These are phyloP conservation scores for Sinotaia quadrata DNA, from an alignment of 2,888 invertebrate species.

Conservation along the genomic window DNA sequence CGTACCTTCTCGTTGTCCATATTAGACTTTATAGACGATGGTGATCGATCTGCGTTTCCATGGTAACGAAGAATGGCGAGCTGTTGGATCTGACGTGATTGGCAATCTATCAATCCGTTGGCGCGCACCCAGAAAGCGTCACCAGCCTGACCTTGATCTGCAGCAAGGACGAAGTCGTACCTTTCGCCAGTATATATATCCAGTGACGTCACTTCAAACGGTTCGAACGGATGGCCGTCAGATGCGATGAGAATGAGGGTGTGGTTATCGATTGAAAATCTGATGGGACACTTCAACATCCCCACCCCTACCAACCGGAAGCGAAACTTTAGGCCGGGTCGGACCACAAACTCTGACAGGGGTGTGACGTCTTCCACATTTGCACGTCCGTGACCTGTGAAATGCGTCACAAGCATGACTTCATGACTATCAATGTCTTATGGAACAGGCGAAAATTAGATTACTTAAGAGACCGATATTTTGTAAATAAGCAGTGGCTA, in stretches of 20 bases:
- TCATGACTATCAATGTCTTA: too few relatives aligned
- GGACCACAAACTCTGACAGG: slow-evolving; percentile 50
- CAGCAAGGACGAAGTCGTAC: slow-evolving; percentile 31
- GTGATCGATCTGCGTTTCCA: too few relatives aligned
- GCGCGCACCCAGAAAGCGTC: slow-evolving; percentile 82
- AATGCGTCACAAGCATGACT: too few relatives aligned
- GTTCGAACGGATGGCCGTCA: slow-evolving; percentile 56
- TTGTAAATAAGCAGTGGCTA: too few relatives aligned
- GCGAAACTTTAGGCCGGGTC: slow-evolving; percentile 49
- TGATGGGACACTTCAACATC: slow-evolving; percentile 74
- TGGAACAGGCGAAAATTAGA: too few relatives aligned
- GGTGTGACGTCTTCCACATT: too few relatives aligned
- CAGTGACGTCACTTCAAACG: slow-evolving; percentile 36
- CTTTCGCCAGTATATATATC: slow-evolving; percentile 89
- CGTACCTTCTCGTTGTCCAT: too few relatives aligned
- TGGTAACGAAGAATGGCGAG: slow-evolving; percentile 89
- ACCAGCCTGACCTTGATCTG: background rate
- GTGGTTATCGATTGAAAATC: slow-evolving; percentile 62
- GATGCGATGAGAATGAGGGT: slow-evolving; percentile 55
- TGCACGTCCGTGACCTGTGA: too few relatives aligned
- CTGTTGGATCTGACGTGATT: slow-evolving; percentile 80
- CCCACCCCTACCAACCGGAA: slow-evolving; percentile 62
- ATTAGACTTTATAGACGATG: too few relatives aligned
- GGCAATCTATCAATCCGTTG: slow-evolving; percentile 88
- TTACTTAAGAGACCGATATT: too few relatives aligned